Evolutionary conservation across 2,888 invertebrate species (phyloP).

Genomic region (Mactromeris polynyma): DNA sequence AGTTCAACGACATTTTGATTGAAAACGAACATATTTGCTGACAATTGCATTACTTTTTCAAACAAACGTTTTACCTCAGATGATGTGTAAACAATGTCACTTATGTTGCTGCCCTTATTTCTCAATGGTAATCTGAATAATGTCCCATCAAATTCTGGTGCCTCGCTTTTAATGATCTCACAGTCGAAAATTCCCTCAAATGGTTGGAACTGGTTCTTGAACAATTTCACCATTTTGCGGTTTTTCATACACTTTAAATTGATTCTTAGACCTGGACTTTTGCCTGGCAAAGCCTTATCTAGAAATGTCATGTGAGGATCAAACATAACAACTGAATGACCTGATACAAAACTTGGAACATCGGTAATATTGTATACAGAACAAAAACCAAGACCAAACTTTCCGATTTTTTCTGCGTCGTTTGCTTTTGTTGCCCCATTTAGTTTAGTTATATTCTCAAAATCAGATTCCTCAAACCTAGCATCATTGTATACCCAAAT

Average conservation of each 20-base stretch:
- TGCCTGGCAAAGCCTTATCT: conserved; percentile 68
- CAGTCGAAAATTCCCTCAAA: conserved; percentile 79
- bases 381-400: conserved; percentile 86
- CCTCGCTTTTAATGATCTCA: conserved; percentile 32
- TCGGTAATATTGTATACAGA: conserved; percentile 85
- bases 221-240: conserved; percentile 55
- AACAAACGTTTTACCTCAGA: conserved; percentile 79
- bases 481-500: conserved; percentile 85
- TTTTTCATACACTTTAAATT: conserved; percentile 69
- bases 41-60: conserved; percentile 73
- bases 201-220: conserved; percentile 78
- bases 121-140: conserved; percentile 85
- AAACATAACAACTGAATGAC: conserved; percentile 83
- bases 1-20: conserved; percentile 82
- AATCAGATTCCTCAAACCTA: conserved; percentile 82
- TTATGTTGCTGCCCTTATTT: conserved; percentile 81
- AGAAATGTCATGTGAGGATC: conserved; percentile 84
- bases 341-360: conserved; percentile 84
- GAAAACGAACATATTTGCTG: conserved; percentile 83
- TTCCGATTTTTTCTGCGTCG: conserved; percentile 83
- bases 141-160: conserved; percentile 75
- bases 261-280: conserved; percentile 76
- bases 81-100: conserved; percentile 74
- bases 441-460: conserved; percentile 83
- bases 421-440: conserved; percentile 83